Base-by-base conservation (phyloP, 2,797 vertebrate species). In the Psittacula echo region DNA sequence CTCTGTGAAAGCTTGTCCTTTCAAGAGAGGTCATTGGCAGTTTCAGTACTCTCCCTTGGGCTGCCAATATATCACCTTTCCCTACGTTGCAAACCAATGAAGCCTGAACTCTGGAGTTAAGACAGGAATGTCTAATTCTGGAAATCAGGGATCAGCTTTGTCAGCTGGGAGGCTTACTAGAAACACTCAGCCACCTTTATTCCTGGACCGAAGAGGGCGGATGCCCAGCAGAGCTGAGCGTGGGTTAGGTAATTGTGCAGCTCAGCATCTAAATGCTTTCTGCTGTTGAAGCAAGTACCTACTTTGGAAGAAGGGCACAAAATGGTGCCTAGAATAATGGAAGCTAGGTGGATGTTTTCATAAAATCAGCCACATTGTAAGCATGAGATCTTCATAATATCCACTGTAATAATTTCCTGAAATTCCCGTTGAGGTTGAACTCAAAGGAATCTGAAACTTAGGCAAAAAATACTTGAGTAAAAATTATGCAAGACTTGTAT, bases 321-420 rank as follows among this genome's bases (percentile, higher is more conserved):
- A 66, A 18, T 5, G 5, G 8, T 91, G 74, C 65, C 77, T 85
- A 64, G 64, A 58, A 79, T 87, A 61, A 48, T 79, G 71, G 75
- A 89, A 72, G 48, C 34, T 68, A 51, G 13, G 45, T 87, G 45
- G 42, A 72, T 21, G 67, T 92, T 85, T 75, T 94, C 75, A 83
- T 94, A 54, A 93, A 94, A 93, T 93, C 79, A 91, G 32, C 67
- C 64, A 60, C 87, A 17, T 88, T 84, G 58, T 92, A 83, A 93
- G 93, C 76, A 94, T 95, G 70, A 89, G 70, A 73, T 93, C 75
- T 89, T 91, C 75, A 71, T 85, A 74, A 48, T 81, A 75, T 9
- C 85, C 47, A 87, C 44, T 67, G 81, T 94, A 89, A 78, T 67
- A 67, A 88, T 96, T 93, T 94, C 96, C 97, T 95, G 94, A 96